phyloP scores from a whole-genome alignment of 2,888 invertebrate genomes.

The Ennomos erosarius region DNA sequence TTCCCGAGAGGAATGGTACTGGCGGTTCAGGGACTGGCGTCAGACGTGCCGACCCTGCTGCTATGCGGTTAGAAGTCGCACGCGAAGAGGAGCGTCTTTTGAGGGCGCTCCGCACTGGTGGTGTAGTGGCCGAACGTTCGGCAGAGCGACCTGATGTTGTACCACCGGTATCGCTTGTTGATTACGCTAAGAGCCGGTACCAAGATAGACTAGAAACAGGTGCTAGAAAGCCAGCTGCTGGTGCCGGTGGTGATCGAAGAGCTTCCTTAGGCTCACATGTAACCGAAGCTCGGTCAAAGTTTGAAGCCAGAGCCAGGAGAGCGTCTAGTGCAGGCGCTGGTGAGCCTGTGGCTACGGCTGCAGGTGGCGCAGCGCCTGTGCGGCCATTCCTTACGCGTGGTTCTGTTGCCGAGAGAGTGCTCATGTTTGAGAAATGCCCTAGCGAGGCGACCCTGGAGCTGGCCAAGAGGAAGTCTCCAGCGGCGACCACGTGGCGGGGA shows the following conservation, averaged over 20 bases:
- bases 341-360: slow-evolving; percentile 76
- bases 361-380: slow-evolving; percentile 84
- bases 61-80: slow-evolving; percentile 89
- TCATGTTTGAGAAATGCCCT: slow-evolving; percentile 96
- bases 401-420: slow-evolving; percentile 95
- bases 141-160: slow-evolving; percentile 79
- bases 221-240: slow-evolving; percentile 74
- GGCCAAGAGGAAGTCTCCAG: slow-evolving; percentile 86
- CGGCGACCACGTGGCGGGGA: slow-evolving; percentile 84
- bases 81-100: slow-evolving; percentile 92
- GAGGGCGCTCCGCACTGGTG: slow-evolving; percentile 91
- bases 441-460: slow-evolving; percentile 89
- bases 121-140: slow-evolving; percentile 76
- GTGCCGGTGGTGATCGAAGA: slow-evolving; percentile 74
- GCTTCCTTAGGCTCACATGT: slow-evolving; percentile 80
- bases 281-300: slow-evolving; percentile 80
- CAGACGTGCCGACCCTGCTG: slow-evolving; percentile 79
- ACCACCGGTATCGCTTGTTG: slow-evolving; percentile 85
- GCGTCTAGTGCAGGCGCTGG: slow-evolving; percentile 76
- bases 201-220: slow-evolving; percentile 85
- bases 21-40: slow-evolving; percentile 62
- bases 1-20: slow-evolving; percentile 79
- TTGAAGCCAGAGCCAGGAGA: slow-evolving; percentile 80
- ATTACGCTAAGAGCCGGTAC: slow-evolving; percentile 88
- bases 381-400: slow-evolving; percentile 94